Evolutionary conservation across 2,888 invertebrate genomes (phyloP).

Genomic region (Arenicola marina): DNA sequence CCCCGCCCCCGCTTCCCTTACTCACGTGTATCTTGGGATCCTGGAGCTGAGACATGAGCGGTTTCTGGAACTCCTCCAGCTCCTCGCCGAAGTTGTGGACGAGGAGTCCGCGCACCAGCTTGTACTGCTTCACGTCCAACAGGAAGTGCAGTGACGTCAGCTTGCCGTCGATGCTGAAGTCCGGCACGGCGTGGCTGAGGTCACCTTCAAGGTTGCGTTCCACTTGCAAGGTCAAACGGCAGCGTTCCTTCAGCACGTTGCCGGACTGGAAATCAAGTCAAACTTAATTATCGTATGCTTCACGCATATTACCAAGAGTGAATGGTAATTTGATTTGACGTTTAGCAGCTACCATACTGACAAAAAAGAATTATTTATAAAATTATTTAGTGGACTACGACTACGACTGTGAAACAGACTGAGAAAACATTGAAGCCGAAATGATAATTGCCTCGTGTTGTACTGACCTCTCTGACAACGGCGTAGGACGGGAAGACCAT

Average conservation of each 20-base stretch:
- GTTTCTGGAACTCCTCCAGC: constrained; percentile 65
- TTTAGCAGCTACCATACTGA: background rate
- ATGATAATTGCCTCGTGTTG: too few relatives aligned
- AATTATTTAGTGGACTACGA: too few relatives aligned
- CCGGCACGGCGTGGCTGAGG: constrained; percentile 69
- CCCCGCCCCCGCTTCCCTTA: too few relatives aligned
- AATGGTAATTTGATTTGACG: background rate
- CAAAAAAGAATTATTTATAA: too few relatives aligned
- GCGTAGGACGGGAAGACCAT: constrained; percentile 57
- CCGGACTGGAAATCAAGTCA: constrained; percentile 39
- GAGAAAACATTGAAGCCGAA: too few relatives aligned
- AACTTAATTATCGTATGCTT: constrained; percentile 1
- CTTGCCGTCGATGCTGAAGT: constrained; percentile 82
- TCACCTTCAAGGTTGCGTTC: constrained; percentile 79
- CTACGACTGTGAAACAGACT: too few relatives aligned
- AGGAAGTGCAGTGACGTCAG: constrained; percentile 83
- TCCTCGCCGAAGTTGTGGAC: constrained; percentile 88
- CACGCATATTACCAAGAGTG: background rate
- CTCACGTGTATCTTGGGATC: constrained; percentile 63
- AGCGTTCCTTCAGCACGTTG: constrained; percentile 69
- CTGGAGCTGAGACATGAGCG: constrained; percentile 52
- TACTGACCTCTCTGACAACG: constrained; percentile 51
- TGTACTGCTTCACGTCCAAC: constrained; percentile 83
- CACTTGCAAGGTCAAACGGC: constrained; percentile 77
- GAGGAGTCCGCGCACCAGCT: constrained; percentile 82